These are phyloP conservation scores for Parazoanthus atlanticus DNA, from an alignment of 92 coral and sea anemone species.

Conservation along the genomic window DNA sequence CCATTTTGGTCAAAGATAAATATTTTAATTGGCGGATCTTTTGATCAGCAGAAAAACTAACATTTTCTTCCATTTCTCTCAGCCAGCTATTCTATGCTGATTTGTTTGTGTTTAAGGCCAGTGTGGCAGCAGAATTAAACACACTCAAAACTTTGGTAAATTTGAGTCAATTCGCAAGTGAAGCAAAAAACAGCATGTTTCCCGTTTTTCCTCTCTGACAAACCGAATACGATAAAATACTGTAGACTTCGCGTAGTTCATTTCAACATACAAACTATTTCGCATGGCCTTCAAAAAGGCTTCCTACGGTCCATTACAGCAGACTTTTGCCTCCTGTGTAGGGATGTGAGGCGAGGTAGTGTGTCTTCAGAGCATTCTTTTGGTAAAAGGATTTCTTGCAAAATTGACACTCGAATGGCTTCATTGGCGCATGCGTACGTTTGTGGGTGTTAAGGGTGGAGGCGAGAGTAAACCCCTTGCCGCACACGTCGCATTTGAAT, in stretches of 20 bases:
- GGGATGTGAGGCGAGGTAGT: conserved; percentile 96
- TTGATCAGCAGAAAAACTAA: no score
- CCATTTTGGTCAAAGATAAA: no score
- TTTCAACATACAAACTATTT: no score
- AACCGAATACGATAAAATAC: not conserved
- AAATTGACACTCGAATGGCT: conserved; percentile 92
- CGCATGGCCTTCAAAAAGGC: not conserved
- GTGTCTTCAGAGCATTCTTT: conserved; percentile 94
- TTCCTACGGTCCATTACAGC: conserved; percentile 37
- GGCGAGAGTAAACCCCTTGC: conserved; percentile 90
- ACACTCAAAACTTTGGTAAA: no score
- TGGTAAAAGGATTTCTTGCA: conserved; percentile 95
- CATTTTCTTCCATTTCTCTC: no score
- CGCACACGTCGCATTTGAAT: conserved; percentile 87
- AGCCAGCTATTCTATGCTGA: no score
- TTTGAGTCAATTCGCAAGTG: no score
- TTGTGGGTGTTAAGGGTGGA: conserved; percentile 97
- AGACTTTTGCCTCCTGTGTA: conserved; percentile 88
- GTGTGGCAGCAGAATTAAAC: no score
- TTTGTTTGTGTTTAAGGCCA: no score
- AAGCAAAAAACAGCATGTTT: no score
- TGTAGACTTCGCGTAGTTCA: not conserved
- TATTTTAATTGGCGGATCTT: no score
- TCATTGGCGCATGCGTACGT: conserved; percentile 92
- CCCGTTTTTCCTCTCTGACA: no score